Conservation (phyloP, 2,888 invertebrate species). For the Melieria picta region DNA sequence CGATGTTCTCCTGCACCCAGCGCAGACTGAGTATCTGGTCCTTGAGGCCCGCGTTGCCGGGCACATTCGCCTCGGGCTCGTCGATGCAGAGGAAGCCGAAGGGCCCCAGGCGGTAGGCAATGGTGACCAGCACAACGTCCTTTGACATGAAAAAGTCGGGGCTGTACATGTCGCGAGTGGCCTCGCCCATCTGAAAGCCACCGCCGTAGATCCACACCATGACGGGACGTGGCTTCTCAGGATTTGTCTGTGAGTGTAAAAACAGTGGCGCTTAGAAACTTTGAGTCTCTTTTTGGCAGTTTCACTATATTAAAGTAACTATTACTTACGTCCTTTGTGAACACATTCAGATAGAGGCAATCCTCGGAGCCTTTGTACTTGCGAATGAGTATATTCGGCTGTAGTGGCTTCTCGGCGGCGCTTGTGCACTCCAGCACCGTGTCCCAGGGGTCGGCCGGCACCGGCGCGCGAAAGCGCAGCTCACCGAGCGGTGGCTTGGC, state of each 20-base stretch:
- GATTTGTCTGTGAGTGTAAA: constrained; percentile 50
- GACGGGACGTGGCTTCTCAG: constrained; percentile 57
- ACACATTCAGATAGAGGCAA: constrained; percentile 69
- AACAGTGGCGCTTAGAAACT: not conserved
- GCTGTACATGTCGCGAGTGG: constrained; percentile 63
- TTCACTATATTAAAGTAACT: not conserved
- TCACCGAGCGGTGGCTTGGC: constrained; percentile 62
- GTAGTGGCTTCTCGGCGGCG: constrained; percentile 59
- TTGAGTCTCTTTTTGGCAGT: not conserved
- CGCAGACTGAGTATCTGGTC: constrained; percentile 68
- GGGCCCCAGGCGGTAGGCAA: constrained; percentile 68
- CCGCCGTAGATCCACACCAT: constrained; percentile 69
- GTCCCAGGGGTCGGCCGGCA: constrained; percentile 64
- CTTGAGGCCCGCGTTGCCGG: constrained; percentile 69
- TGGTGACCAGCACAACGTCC: constrained; percentile 66
- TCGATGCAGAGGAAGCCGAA: constrained; percentile 68
- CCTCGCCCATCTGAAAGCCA: constrained; percentile 67
- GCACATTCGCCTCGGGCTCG: constrained; percentile 66
- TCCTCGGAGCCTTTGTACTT: constrained; percentile 68
- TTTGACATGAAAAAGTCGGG: constrained; percentile 67
- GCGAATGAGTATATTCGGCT: constrained; percentile 57
- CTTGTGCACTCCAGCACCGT: constrained; percentile 64
- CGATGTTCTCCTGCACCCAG: constrained; percentile 68
- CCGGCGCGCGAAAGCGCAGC: constrained; percentile 65
- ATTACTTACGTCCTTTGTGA: constrained; percentile 58